A percentile compares a stretch with the other conserved stretches of the same genome.
phyloP scores from a whole-genome alignment of 2,888 invertebrate species.

The Melieria picta region DNA sequence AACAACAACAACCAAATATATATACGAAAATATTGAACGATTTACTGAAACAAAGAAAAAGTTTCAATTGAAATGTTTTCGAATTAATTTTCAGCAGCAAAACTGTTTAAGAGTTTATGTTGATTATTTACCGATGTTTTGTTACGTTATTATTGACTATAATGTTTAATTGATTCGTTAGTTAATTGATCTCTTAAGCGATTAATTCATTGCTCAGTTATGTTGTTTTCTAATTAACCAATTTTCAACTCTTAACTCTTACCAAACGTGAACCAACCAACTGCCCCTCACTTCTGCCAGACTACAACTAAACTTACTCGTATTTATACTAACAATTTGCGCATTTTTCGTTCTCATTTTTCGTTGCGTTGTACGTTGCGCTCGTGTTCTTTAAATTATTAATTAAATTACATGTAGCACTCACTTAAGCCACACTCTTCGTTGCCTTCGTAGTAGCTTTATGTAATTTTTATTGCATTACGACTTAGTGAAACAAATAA shows the following conservation, averaged over 20 bases:
- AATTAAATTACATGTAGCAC: background rate
- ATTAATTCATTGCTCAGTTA: background rate
- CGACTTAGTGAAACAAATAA: no score
- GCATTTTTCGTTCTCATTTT: background rate
- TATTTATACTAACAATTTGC: background rate
- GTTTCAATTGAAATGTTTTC: background rate
- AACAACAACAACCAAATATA: conserved; percentile 18
- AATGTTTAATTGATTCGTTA: no score
- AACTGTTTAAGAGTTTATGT: no score
- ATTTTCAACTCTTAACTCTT: background rate
- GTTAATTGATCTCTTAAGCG: no score
- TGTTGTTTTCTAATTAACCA: background rate
- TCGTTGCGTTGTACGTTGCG: background rate
- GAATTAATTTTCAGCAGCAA: no score
- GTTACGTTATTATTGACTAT: no score
- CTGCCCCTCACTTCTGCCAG: conserved; percentile 30
- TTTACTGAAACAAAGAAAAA: conserved; percentile 29
- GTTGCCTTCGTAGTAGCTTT: no score
- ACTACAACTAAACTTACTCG: conserved; percentile 7
- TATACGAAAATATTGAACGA: conserved; percentile 19
- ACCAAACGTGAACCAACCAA: conserved; percentile 20
- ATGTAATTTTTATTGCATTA: no score
- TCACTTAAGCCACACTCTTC: background rate
- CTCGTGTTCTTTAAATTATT: background rate
- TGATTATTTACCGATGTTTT: no score